A percentile compares a stretch with the other conserved stretches of the same genome.
phyloP scores from a whole-genome alignment of 1,140 invertebrate genomes.

The Nephotettix cincticeps region DNA sequence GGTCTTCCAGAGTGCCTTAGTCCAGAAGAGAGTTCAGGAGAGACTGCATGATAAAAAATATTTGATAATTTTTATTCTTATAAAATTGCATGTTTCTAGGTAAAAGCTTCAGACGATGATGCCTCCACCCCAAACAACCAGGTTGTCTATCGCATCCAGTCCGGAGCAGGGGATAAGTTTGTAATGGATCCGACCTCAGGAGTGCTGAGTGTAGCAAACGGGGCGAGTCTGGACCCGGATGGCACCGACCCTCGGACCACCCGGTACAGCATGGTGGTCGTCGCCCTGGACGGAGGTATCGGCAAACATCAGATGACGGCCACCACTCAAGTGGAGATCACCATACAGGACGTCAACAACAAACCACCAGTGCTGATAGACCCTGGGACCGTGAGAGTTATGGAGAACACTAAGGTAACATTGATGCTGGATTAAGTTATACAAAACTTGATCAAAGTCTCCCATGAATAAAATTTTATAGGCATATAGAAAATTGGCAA shows the following conservation, averaged over 20 bases:
- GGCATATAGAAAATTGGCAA: no score
- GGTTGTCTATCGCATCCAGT: slow-evolving; percentile 83
- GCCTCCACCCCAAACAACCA: slow-evolving; percentile 83
- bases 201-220: slow-evolving; percentile 78
- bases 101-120: slow-evolving; percentile 80
- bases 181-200: slow-evolving; percentile 81
- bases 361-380: slow-evolving; percentile 76
- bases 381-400: slow-evolving; percentile 63
- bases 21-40: no score
- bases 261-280: slow-evolving; percentile 56
- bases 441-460: no score
- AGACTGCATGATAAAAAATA: no score
- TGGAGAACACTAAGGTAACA: slow-evolving; percentile 75
- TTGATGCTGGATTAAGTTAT: no score
- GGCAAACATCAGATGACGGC: slow-evolving; percentile 72
- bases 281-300: slow-evolving; percentile 84
- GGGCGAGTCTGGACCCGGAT: slow-evolving; percentile 87
- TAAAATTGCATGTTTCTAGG: no score
- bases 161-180: slow-evolving; percentile 89
- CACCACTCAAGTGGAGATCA: slow-evolving; percentile 75
- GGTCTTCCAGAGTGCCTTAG: no score
- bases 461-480: no score
- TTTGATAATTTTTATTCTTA: no score
- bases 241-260: slow-evolving; percentile 71
- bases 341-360: slow-evolving; percentile 89